These are phyloP conservation scores for Leucophenga varia DNA, from an alignment of 1,140 invertebrate genomes.

Conservation along the genomic window DNA sequence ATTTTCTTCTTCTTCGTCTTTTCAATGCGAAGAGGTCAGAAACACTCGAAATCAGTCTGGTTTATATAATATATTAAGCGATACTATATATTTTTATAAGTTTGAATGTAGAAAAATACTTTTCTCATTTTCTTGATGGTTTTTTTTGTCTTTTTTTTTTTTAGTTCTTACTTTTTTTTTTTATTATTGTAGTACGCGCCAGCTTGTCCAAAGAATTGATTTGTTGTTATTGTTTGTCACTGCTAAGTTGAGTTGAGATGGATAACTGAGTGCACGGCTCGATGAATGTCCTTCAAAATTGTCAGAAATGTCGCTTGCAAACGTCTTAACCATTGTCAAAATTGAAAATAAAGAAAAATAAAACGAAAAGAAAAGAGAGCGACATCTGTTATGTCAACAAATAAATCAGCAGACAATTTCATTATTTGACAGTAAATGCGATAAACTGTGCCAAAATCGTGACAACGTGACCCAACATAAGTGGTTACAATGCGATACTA, in stretches of 20 bases:
- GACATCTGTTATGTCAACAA: slow-evolving; percentile 51
- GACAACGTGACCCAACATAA: slow-evolving; percentile 29
- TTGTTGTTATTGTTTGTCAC: slow-evolving; percentile 44
- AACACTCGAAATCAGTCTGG: background rate
- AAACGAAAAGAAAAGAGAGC: too few relatives aligned
- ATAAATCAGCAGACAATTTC: slow-evolving; percentile 52
- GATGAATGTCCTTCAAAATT: slow-evolving; percentile 9
- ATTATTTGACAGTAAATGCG: slow-evolving; percentile 54
- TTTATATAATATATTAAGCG: slow-evolving; percentile 5
- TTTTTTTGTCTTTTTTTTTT: too few relatives aligned
- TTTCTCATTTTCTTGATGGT: background rate
- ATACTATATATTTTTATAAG: slow-evolving; percentile 1
- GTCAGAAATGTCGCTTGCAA: background rate
- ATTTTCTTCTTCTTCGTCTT: slow-evolving; percentile 29
- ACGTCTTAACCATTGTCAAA: slow-evolving; percentile 31
- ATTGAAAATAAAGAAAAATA: slow-evolving; percentile 53
- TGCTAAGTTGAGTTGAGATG: slow-evolving; percentile 23
- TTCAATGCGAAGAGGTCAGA: slow-evolving; percentile 1
- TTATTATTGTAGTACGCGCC: slow-evolving; percentile 52
- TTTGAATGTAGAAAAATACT: background rate
- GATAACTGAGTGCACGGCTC: slow-evolving; percentile 25
- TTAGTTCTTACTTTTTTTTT: too few relatives aligned
- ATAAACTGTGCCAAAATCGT: slow-evolving; percentile 46
- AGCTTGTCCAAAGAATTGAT: slow-evolving; percentile 52
- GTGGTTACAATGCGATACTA: too few relatives aligned